These are phyloP conservation scores for Drosophila testacea DNA, from an alignment of 2,888 invertebrate genomes.

Conservation along the genomic window DNA sequence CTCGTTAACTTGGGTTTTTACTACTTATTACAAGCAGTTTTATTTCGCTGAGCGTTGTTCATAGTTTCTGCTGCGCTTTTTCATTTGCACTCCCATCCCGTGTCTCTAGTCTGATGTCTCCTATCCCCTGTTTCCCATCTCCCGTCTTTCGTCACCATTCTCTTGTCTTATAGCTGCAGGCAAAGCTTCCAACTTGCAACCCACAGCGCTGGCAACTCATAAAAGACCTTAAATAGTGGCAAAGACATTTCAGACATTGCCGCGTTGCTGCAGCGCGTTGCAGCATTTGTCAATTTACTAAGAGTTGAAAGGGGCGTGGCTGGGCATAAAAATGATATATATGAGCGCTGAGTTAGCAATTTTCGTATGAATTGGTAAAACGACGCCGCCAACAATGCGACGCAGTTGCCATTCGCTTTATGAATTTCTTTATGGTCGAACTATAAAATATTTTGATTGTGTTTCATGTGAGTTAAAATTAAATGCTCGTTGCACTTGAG, in stretches of 20 bases:
- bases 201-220: slow-evolving; percentile 47
- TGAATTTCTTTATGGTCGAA: slow-evolving; percentile 66
- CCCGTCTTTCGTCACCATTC: not conserved
- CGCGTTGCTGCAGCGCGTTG: slow-evolving; percentile 47
- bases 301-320: slow-evolving; percentile 78
- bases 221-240: slow-evolving; percentile 78
- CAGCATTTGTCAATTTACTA: slow-evolving; percentile 79
- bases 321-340: slow-evolving; percentile 79
- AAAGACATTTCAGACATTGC: slow-evolving; percentile 77
- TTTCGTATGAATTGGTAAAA: slow-evolving; percentile 75
- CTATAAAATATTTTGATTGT: slow-evolving; percentile 69
- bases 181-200: slow-evolving; percentile 52
- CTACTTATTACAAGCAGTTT: slow-evolving; percentile 76
- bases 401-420: slow-evolving; percentile 51
- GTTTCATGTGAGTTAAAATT: slow-evolving; percentile 62
- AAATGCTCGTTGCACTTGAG: slow-evolving; percentile 66
- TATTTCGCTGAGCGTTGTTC: slow-evolving; percentile 70
- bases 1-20: slow-evolving; percentile 51
- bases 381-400: slow-evolving; percentile 30
- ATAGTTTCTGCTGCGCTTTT: slow-evolving; percentile 76
- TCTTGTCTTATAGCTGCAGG: slow-evolving; percentile 16
- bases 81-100: slow-evolving; percentile 47
- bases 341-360: slow-evolving; percentile 79
- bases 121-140: not conserved
- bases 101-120: not conserved